Percentiles rank a stretch among this genome's conserved stretches.
These are phyloP conservation scores for Coronaproctus castanopsis DNA, from an alignment of 2,888 invertebrate species.

Conservation along the genomic window DNA sequence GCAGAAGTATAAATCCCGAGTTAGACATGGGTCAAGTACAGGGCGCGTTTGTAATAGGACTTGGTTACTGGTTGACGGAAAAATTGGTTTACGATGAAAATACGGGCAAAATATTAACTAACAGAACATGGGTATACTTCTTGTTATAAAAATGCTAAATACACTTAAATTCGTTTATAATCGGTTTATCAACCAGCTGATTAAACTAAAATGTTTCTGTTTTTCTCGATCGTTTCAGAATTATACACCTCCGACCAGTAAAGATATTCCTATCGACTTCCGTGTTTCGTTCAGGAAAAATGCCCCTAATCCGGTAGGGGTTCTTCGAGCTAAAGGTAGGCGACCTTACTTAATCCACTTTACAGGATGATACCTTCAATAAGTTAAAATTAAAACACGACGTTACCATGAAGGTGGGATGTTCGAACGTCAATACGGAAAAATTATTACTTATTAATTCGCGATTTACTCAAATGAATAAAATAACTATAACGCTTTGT, in stretches of 20 bases:
- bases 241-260: slow-evolving; percentile 84
- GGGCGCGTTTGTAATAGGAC: slow-evolving; percentile 80
- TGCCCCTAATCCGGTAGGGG: slow-evolving; percentile 68
- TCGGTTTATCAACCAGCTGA: too few relatives aligned
- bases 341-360: too few relatives aligned
- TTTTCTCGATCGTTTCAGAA: slow-evolving; percentile 4
- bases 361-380: slow-evolving; percentile 95
- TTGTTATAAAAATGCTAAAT: too few relatives aligned
- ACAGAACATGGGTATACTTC: slow-evolving; percentile 7
- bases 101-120: slow-evolving; percentile 7
- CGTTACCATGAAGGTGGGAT: too few relatives aligned
- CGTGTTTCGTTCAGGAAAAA: slow-evolving; percentile 81
- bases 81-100: slow-evolving; percentile 7
- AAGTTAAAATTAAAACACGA: too few relatives aligned
- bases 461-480: too few relatives aligned
- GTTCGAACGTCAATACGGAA: too few relatives aligned
- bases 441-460: too few relatives aligned
- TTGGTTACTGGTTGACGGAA: slow-evolving; percentile 14
- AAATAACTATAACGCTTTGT: too few relatives aligned
- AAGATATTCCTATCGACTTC: slow-evolving; percentile 76
- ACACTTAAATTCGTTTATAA: too few relatives aligned
- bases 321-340: slow-evolving; percentile 74
- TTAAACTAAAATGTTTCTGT: too few relatives aligned
- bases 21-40: slow-evolving; percentile 94
- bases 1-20: slow-evolving; percentile 84